Base-by-base conservation (phyloP, 2,888 invertebrate genomes). In the Taenaris catops region DNA sequence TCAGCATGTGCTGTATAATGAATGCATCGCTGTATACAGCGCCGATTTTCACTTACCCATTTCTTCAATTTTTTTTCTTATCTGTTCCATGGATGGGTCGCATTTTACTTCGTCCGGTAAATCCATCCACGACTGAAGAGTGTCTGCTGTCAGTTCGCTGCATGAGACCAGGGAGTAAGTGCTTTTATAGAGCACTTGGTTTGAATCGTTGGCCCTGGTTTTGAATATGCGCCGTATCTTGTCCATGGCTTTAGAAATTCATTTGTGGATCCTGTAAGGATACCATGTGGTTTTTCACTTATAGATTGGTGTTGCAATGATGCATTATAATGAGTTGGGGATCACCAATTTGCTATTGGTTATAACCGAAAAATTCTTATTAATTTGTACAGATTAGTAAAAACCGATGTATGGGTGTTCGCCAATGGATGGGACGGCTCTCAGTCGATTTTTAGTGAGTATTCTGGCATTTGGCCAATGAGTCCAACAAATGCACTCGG, bases 41-140 rank as follows among this genome's bases (percentile, higher is more conserved):
- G 9, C 20, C 10, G 18, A 8, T 11, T 9, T 3, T 3, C 8
- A 51, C 63, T 52, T 42, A 73, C 72, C 67, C 4, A 57, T 48
- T 42, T 69, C 59, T 26, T 88, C 84, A 44, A 81, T 81, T 35
- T 75, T 66, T 31, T 60, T 66, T 44, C 74, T 69, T 38, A 90
- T 89, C 4, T 81, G 81, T 14, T 87, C 89, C 54, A 90, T 68
- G 38, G 88, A 88, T 0, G 91, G 90, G 65, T 91, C 91, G 41
- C 88, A 73, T 18, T 89, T 88, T 34, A 91, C 88, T 33, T 88
- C 87, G 19, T 89, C 88, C 0, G 91, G 91, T 9, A 91, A 53
- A 8, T 75, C 76, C 20, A 87, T 71, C 90, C 90, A 91, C 9
- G 89, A 81, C 46, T 88, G 87, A 21, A 91, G 52, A 0, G 83